Evolutionary conservation across 1,140 invertebrate species (phyloP), one percentile per base, ranked within the genome.

Genomic region (Drosophila nigrodunni): DNA sequence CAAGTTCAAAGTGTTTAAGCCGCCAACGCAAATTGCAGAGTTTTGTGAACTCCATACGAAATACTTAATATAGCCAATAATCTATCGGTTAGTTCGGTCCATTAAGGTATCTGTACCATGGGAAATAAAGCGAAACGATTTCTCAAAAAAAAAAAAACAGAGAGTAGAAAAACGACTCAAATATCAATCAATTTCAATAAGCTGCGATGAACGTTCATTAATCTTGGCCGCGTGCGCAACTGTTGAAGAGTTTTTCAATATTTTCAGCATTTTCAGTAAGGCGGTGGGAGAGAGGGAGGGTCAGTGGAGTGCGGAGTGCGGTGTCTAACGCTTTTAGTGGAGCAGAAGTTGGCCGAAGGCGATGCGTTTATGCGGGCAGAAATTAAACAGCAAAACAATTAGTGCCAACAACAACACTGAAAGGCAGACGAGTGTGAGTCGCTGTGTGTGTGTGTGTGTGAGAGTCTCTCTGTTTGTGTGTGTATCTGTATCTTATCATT

Each of bases 101-200:
- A 86, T 88, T 83, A 88, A 77, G 77, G 73, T 77, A 88, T 82
- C 72, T 47, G 78, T 80, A 80, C 67, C 85, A 85, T 88, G 85
- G 85, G 85, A 88, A 88, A 88, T 77, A 15, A 59, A 71, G 5
- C 65, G 58, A 82, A 85, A 85, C 83, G 79, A 89, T 83, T 83
- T 83, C 71, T 69, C 65, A 65, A 44, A 70, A 21, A 21, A 2
- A 65, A 44, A 70, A 21, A 21, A 2, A 35, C 30, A 7, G 3
- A 43, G 11, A 43, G 4, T 13, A 43, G 13, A 43, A 13, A 43
- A 13, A 54, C 25, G 50, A 30, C 76, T 87, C 77, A 85, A 88
- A 89, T 89, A 88, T 88, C 86, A 83, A 88, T 89, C 85, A 88
- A 87, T 87, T 82, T 87, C 69, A 86, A 88, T 88, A 80, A 70